A percentile compares a stretch with the other conserved stretches of the same genome.
These are phyloP conservation scores for Apodemia mormo DNA, from an alignment of 2,888 invertebrate species.

Conservation along the genomic window DNA sequence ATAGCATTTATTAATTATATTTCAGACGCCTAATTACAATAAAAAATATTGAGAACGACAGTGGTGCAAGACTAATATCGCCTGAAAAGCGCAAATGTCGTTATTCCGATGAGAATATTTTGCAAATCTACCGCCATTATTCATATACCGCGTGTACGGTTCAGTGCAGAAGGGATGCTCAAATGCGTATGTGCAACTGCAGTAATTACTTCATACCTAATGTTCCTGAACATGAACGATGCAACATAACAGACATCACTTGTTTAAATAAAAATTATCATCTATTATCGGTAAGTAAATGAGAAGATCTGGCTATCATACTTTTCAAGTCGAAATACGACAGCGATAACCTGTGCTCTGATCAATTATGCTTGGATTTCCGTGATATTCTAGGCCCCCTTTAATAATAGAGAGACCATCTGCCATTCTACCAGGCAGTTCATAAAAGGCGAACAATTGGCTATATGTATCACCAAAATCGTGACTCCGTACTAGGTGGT, in stretches of 20 bases:
- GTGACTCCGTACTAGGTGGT: no score
- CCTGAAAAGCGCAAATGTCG: conserved; percentile 87
- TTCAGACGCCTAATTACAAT: conserved; percentile 73
- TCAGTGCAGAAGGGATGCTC: conserved; percentile 86
- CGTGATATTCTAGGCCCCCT: no score
- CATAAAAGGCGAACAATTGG: no score
- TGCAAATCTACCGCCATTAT: conserved; percentile 83
- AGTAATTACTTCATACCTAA: conserved; percentile 87
- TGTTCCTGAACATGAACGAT: conserved; percentile 77
- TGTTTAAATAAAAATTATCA: conserved; percentile 85
- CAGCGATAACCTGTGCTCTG: no score
- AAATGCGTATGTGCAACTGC: conserved; percentile 85
- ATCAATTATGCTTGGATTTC: no score
- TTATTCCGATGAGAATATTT: conserved; percentile 84
- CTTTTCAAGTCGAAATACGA: no score
- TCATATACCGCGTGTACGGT: conserved; percentile 87
- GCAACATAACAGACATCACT: conserved; percentile 84
- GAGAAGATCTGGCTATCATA: no score
- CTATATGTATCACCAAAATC: no score
- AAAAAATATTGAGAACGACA: conserved; percentile 86
- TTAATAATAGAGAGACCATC: no score
- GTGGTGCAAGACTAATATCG: conserved; percentile 82
- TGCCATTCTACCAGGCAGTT: no score
- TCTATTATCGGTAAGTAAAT: conserved; percentile 79
- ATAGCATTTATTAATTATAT: not conserved